phyloP scores from a whole-genome alignment of 2,113 vertebrate species.

The Ardeotis arabs region DNA sequence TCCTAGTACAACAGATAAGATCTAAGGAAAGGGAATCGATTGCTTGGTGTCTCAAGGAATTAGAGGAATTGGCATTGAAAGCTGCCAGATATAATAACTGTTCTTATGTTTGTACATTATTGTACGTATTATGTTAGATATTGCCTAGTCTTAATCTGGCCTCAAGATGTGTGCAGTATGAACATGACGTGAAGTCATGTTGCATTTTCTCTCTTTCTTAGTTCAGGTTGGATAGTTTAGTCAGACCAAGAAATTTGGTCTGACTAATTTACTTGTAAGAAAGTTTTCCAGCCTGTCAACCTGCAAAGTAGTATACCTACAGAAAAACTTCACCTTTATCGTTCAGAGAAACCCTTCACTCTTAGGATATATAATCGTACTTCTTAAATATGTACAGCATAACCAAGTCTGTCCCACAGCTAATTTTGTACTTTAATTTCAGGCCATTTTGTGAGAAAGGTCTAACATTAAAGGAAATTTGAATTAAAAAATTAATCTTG shows the following conservation, averaged over 20 bases:
- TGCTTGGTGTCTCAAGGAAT: not conserved
- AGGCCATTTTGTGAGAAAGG: not conserved
- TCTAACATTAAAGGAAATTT: constrained; percentile 34
- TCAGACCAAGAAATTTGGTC: not conserved
- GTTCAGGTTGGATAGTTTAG: not conserved
- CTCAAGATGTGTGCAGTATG: not conserved
- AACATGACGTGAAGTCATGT: not conserved
- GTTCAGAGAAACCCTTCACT: not conserved
- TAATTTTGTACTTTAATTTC: constrained; percentile 7
- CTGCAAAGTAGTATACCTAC: not conserved
- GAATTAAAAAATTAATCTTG: constrained; percentile 35
- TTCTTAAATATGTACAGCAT: not conserved
- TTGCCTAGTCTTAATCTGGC: not conserved
- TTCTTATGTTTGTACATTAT: not conserved
- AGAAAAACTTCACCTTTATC: not conserved
- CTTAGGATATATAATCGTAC: not conserved
- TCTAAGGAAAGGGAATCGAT: not conserved
- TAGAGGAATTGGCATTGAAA: constrained; percentile 1
- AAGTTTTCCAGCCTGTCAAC: not conserved
- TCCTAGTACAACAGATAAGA: not conserved
- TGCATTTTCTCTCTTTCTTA: not conserved
- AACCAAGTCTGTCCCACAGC: not conserved
- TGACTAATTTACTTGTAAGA: not conserved
- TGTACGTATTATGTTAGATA: not conserved
- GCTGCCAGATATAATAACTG: not conserved